phyloP scores from a whole-genome alignment of 2,888 invertebrate genomes.

The Troides helena region DNA sequence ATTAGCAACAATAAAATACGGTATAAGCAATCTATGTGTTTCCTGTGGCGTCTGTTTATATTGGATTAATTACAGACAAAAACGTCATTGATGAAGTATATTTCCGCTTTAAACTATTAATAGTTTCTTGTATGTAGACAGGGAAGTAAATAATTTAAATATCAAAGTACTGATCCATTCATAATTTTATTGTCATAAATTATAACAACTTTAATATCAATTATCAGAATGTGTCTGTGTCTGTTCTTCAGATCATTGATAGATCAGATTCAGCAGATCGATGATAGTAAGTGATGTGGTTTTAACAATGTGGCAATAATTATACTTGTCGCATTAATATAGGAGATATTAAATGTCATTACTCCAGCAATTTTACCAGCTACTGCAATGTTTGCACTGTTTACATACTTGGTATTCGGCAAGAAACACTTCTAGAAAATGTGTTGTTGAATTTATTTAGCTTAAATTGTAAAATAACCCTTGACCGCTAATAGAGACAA shows the following conservation, averaged over 20 bases:
- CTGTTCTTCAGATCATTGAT: no score
- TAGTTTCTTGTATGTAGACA: background rate
- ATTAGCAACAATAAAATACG: background rate
- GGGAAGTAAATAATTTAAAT: constrained; percentile 25
- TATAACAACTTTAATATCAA: background rate
- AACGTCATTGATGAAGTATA: constrained; percentile 16
- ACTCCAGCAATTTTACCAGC: no score
- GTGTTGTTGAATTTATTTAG: no score
- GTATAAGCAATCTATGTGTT: constrained; percentile 2
- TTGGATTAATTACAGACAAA: constrained; percentile 21
- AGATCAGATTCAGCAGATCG: no score
- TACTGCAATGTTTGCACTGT: no score
- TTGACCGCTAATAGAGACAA: background rate
- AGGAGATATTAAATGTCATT: no score
- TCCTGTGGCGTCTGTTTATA: constrained; percentile 4
- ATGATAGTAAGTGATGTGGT: no score
- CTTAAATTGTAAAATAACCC: no score
- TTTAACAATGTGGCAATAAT: no score
- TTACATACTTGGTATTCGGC: no score
- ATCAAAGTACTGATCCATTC: constrained; percentile 9
- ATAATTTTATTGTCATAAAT: background rate
- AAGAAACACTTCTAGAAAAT: no score
- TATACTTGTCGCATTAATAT: no score
- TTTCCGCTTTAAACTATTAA: constrained; percentile 20
- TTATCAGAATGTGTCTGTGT: background rate